Percentiles rank a stretch among this genome's conserved stretches.
Evolutionary conservation across 2,888 invertebrate genomes (phyloP).

Genomic region (Tortricodes alternella): DNA sequence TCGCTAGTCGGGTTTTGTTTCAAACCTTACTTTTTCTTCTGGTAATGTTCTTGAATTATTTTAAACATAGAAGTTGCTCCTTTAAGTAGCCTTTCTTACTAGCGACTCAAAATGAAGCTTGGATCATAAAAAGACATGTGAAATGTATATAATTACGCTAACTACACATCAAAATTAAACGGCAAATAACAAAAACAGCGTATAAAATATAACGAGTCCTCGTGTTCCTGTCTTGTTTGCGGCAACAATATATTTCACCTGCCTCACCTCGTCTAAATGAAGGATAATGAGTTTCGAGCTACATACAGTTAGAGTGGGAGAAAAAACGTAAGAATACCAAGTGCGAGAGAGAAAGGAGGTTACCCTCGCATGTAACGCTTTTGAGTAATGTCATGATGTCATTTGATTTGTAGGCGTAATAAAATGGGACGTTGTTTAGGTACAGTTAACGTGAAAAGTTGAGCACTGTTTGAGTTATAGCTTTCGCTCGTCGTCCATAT

Average conservation of each 20-base stretch:
- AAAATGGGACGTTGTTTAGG: not conserved
- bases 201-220: not conserved
- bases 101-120: no score
- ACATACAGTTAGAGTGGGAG: constrained; percentile 8
- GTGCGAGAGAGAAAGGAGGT: not conserved
- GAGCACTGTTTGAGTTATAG: no score
- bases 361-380: not conserved
- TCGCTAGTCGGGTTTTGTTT: no score
- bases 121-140: no score
- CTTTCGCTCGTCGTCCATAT: no score
- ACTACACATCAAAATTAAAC: no score
- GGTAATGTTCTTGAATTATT: no score
- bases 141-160: no score
- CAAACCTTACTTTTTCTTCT: no score
- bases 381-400: constrained; percentile 1
- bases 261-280: constrained; percentile 7
- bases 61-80: no score
- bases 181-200: not conserved
- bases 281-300: constrained; percentile 19
- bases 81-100: no score
- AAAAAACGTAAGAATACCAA: not conserved
- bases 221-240: not conserved
- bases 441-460: not conserved
- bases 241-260: not conserved
- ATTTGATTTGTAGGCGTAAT: constrained; percentile 23